A percentile compares a stretch with the other conserved stretches of the same genome.
Evolutionary conservation across 2,888 invertebrate genomes (phyloP).

Genomic region (Cephalotes varians): DNA sequence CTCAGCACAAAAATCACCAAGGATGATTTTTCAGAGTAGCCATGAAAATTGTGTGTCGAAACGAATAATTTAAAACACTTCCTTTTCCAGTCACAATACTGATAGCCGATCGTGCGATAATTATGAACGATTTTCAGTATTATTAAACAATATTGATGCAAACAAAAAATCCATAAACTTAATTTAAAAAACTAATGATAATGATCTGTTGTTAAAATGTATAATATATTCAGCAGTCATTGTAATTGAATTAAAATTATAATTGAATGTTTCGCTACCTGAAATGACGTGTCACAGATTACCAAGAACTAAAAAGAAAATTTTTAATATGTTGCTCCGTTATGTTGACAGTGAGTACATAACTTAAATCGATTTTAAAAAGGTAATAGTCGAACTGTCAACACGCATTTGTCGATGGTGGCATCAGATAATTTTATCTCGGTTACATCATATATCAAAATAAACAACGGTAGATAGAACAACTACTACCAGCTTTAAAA

Average conservation of each 20-base stretch:
- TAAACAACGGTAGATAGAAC: slow-evolving; percentile 52
- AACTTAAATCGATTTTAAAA: slow-evolving; percentile 40
- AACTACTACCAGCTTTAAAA: slow-evolving; percentile 61
- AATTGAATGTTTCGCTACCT: slow-evolving; percentile 23
- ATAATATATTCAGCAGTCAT: slow-evolving; percentile 13
- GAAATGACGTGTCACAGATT: slow-evolving; percentile 12
- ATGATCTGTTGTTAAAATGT: slow-evolving; percentile 5
- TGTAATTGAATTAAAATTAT: slow-evolving; percentile 18
- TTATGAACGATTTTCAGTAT: not conserved
- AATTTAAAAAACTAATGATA: slow-evolving; percentile 12
- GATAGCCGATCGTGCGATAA: not conserved
- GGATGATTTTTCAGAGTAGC: not conserved
- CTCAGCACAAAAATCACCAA: not conserved
- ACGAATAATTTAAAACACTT: slow-evolving; percentile 33
- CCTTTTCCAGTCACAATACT: not conserved
- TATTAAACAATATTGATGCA: slow-evolving; percentile 12
- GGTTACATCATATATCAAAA: slow-evolving; percentile 58
- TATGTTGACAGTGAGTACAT: slow-evolving; percentile 37
- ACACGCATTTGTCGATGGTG: slow-evolving; percentile 28
- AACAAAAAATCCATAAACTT: slow-evolving; percentile 9
- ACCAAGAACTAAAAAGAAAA: slow-evolving; percentile 25
- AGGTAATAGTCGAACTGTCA: slow-evolving; percentile 30
- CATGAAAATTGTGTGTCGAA: not conserved
- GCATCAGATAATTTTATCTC: slow-evolving; percentile 40
- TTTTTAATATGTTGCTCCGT: slow-evolving; percentile 17